phyloP scores from a whole-genome alignment of 2,113 vertebrate species.

The Morone chrysops region DNA sequence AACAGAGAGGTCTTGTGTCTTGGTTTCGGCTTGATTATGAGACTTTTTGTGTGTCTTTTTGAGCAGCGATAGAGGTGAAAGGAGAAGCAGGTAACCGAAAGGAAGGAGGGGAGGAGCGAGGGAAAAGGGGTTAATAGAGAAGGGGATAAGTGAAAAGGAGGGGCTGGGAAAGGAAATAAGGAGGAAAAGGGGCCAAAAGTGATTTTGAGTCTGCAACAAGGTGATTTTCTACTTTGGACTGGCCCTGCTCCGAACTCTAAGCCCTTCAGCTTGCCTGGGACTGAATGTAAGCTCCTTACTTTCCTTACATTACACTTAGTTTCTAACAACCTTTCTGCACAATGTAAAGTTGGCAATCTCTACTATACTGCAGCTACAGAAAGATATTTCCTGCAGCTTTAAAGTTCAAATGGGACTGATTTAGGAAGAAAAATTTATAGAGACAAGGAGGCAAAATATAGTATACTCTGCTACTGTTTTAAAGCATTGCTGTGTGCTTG shows the following conservation, averaged over 20 bases:
- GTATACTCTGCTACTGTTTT: background rate
- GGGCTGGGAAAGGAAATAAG: background rate
- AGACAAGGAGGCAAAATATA: background rate
- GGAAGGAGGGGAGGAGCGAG: background rate
- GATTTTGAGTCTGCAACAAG: slow-evolving; percentile 15
- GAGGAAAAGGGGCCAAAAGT: slow-evolving; percentile 16
- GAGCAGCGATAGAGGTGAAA: slow-evolving; percentile 8
- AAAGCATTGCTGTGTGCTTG: background rate
- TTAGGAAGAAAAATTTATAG: background rate
- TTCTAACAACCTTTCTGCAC: background rate
- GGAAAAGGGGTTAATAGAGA: slow-evolving; percentile 26
- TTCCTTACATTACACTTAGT: slow-evolving; percentile 26
- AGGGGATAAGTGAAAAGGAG: slow-evolving; percentile 1
- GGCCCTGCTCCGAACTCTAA: slow-evolving; percentile 41
- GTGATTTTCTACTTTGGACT: slow-evolving; percentile 54
- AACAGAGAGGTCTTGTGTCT: background rate
- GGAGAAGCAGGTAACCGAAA: background rate
- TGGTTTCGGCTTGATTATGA: background rate
- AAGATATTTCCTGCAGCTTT: background rate
- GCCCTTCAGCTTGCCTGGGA: slow-evolving; percentile 50
- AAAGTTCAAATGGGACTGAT: slow-evolving; percentile 9
- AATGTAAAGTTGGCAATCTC: background rate
- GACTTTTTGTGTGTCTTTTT: slow-evolving; percentile 12
- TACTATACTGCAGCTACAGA: background rate
- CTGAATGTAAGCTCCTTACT: slow-evolving; percentile 69